Evolutionary conservation across 2,888 invertebrate genomes (phyloP).

Genomic region (Hyposoter dolosus): DNA sequence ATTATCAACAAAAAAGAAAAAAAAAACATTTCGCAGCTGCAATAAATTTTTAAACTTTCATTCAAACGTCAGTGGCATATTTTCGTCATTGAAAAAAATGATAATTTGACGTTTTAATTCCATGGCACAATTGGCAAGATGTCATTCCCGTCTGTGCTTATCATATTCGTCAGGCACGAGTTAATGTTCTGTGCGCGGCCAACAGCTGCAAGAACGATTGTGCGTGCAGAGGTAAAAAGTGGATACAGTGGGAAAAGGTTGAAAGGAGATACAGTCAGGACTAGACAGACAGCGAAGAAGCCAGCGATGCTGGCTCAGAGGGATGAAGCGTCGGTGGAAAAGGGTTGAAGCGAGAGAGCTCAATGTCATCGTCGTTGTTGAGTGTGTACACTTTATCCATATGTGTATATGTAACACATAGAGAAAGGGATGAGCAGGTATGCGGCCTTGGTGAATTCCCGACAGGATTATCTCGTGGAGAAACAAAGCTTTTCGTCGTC

Average conservation of each 20-base stretch:
- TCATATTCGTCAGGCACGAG: not conserved
- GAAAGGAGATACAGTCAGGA: slow-evolving; percentile 54
- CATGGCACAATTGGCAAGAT: not conserved
- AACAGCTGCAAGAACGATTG: slow-evolving; percentile 6
- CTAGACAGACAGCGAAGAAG: slow-evolving; percentile 61
- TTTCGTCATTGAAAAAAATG: not conserved
- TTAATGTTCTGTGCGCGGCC: slow-evolving; percentile 8
- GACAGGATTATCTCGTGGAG: slow-evolving; percentile 80
- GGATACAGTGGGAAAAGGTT: not conserved
- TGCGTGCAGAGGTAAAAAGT: not conserved
- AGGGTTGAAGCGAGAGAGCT: slow-evolving; percentile 59
- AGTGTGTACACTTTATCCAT: slow-evolving; percentile 61
- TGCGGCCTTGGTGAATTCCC: slow-evolving; percentile 79
- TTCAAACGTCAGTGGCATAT: not conserved
- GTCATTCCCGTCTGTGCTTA: not conserved
- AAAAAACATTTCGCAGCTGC: not conserved
- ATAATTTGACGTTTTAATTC: not conserved
- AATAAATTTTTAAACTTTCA: not conserved
- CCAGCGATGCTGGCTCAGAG: slow-evolving; percentile 52
- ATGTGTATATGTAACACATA: slow-evolving; percentile 51
- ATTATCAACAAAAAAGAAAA: too few species aligned
- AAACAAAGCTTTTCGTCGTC: slow-evolving; percentile 82
- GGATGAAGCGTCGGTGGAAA: slow-evolving; percentile 57
- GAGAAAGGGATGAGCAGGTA: slow-evolving; percentile 72
- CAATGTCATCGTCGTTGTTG: slow-evolving; percentile 61